These are phyloP conservation scores for Dicaeum eximium DNA, from an alignment of 2,113 vertebrate species.

Conservation along the genomic window DNA sequence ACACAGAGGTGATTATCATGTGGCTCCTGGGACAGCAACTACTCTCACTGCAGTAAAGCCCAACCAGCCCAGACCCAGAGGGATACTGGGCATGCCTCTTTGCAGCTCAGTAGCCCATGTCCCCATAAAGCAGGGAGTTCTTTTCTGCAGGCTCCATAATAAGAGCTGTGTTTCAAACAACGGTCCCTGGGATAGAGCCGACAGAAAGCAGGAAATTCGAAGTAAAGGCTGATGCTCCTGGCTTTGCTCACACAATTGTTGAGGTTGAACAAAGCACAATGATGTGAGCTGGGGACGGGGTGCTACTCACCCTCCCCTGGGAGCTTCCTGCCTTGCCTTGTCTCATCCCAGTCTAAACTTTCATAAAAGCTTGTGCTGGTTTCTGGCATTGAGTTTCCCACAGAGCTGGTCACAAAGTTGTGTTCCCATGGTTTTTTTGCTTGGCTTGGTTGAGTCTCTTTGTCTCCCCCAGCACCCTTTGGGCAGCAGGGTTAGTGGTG, in stretches of 20 bases:
- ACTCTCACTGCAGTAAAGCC: background rate
- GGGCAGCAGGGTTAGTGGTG: background rate
- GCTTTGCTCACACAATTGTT: conserved; percentile 11
- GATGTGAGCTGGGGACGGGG: background rate
- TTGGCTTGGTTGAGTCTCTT: background rate
- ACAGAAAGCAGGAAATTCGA: conserved; percentile 45
- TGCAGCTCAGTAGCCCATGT: background rate
- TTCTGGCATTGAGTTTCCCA: background rate
- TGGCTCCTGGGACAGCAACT: background rate
- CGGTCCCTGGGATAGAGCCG: background rate
- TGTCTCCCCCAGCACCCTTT: background rate
- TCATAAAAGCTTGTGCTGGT: background rate
- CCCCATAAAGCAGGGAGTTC: background rate
- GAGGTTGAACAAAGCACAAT: conserved; percentile 24
- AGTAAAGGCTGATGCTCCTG: background rate
- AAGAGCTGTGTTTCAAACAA: background rate
- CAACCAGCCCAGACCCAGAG: background rate
- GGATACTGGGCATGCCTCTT: background rate
- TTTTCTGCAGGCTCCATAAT: background rate
- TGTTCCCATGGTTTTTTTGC: background rate
- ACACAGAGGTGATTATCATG: background rate
- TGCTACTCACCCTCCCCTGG: background rate
- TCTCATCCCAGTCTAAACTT: background rate
- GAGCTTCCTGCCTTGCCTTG: conserved; percentile 44
- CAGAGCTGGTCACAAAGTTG: background rate